These are phyloP conservation scores for Sclerurus mexicanus DNA, from an alignment of 2,113 vertebrate genomes.

Conservation along the genomic window DNA sequence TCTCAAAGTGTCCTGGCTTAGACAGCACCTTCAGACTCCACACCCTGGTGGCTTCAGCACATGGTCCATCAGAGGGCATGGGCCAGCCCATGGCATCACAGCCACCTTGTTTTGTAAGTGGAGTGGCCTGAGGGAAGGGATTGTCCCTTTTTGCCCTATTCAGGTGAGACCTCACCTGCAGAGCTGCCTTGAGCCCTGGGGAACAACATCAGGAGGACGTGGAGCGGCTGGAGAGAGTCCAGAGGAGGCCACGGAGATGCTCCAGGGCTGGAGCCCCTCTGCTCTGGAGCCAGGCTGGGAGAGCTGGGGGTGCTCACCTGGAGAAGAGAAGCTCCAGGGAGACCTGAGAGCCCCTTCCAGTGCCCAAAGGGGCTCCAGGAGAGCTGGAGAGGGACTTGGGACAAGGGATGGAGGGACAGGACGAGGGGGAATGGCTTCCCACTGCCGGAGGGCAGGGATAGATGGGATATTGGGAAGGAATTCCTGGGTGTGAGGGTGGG, in stretches of 20 bases:
- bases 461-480: background rate
- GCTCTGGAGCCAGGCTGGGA: background rate
- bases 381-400: background rate
- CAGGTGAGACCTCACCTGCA: background rate
- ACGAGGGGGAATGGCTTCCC: background rate
- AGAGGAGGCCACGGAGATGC: background rate
- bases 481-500: background rate
- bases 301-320: background rate
- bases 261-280: background rate
- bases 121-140: background rate
- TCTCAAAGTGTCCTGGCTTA: rapidly evolving
- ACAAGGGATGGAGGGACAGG: background rate
- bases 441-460: background rate
- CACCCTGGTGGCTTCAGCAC: background rate
- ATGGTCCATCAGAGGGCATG: rapidly evolving
- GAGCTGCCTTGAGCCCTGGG: background rate
- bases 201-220: background rate
- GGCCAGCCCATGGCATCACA: rapidly evolving
- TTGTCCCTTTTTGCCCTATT: background rate
- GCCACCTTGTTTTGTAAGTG: background rate
- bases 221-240: background rate
- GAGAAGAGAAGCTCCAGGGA: background rate
- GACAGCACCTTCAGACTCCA: rapidly evolving
- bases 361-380: background rate
- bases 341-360: background rate